These are phyloP conservation scores for Octomys mimax DNA, from an alignment of 2,797 vertebrate genomes.

Conservation along the genomic window DNA sequence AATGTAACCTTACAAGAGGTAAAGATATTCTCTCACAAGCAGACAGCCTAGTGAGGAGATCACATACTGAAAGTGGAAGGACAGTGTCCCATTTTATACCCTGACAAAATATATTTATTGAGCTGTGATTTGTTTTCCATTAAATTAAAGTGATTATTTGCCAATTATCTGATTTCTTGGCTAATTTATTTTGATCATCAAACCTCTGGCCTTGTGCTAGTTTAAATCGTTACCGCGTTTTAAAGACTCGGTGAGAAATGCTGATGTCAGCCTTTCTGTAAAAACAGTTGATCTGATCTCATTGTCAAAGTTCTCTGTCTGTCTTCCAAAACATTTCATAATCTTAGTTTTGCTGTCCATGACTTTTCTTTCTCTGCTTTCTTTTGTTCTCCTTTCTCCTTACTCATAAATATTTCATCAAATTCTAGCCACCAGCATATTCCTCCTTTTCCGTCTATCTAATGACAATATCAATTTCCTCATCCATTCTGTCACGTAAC, in stretches of 20 bases:
- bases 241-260: conserved; percentile 34
- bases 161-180: conserved; percentile 19
- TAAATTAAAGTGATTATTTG: conserved; percentile 57
- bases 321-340: background rate
- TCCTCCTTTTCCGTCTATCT: background rate
- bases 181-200: conserved; percentile 42
- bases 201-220: conserved; percentile 23
- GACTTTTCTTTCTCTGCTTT: background rate
- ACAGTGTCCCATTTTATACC: background rate
- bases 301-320: background rate
- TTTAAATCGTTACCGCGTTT: conserved; percentile 29
- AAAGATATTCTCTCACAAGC: background rate
- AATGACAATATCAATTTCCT: background rate
- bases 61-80: background rate
- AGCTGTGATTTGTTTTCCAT: conserved; percentile 12
- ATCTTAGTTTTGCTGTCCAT: background rate
- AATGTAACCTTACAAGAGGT: background rate
- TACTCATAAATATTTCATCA: background rate
- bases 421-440: background rate
- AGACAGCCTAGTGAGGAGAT: background rate
- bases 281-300: background rate
- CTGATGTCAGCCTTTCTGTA: background rate
- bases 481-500: background rate
- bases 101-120: conserved; percentile 23
- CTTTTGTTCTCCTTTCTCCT: background rate